These are phyloP conservation scores for Anguilla rostrata DNA, from an alignment of 2,113 vertebrate species.

Conservation along the genomic window DNA sequence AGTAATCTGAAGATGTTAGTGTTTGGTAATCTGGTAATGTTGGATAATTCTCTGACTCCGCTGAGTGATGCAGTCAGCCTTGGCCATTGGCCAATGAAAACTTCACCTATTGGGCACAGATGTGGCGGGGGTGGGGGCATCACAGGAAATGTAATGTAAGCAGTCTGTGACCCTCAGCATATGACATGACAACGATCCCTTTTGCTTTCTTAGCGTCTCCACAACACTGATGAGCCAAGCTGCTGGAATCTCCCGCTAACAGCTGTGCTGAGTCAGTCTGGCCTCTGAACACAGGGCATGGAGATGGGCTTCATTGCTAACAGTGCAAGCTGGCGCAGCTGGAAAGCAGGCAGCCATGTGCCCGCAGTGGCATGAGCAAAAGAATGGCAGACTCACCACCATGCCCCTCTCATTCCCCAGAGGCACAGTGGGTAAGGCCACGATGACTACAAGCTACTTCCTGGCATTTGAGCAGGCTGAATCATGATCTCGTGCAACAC, in stretches of 20 bases:
- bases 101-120: not conserved
- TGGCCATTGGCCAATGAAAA: not conserved
- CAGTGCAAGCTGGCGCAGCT: not conserved
- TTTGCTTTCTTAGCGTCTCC: conserved; percentile 13
- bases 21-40: conserved; percentile 4
- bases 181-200: not conserved
- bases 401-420: not conserved
- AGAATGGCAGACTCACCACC: not conserved
- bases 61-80: too few species aligned
- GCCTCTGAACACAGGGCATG: not conserved
- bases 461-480: not conserved
- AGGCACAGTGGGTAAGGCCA: too few species aligned
- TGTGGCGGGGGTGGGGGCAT: not conserved
- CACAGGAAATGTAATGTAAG: not conserved
- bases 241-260: not conserved
- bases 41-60: not conserved
- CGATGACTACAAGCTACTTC: not conserved
- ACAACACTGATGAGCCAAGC: not conserved
- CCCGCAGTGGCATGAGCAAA: not conserved
- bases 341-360: not conserved
- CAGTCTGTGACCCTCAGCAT: not conserved
- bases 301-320: not conserved
- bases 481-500: not conserved
- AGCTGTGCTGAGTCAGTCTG: not conserved
- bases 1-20: not conserved